A percentile compares a stretch with the other conserved stretches of the same genome.
Conservation (phyloP, 2,797 vertebrate species). For the Vultur gryphus region DNA sequence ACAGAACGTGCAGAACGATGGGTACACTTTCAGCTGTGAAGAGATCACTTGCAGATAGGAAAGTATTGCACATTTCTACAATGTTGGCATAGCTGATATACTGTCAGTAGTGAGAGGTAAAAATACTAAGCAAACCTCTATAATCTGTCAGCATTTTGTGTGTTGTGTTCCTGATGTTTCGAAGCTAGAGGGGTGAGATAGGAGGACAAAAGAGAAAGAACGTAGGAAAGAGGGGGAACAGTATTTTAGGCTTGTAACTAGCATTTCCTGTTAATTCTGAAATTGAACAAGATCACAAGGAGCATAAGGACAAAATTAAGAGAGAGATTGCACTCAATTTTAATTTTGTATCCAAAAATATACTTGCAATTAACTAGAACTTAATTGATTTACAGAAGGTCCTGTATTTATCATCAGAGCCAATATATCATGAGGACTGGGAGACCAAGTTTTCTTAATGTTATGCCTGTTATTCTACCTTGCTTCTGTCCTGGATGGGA, state of each 20-base stretch:
- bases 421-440: neutral
- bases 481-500: neutral
- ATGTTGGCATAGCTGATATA: neutral
- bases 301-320: neutral
- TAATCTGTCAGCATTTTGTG: neutral
- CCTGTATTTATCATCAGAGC: neutral
- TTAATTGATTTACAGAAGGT: neutral
- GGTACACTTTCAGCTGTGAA: neutral
- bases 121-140: neutral
- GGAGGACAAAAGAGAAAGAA: neutral
- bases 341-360: neutral
- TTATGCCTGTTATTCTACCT: neutral
- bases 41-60: neutral
- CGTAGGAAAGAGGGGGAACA: neutral
- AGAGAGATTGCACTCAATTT: neutral
- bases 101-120: neutral
- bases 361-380: neutral
- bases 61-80: neutral
- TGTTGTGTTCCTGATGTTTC: neutral
- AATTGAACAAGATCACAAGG: neutral
- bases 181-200: neutral
- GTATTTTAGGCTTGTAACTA: neutral
- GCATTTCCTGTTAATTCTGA: neutral
- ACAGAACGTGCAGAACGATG: neutral
- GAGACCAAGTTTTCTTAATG: neutral